Evolutionary conservation across 64 coral and sea anemone species (phyloP).

Genomic region (Montipora foliosa): DNA sequence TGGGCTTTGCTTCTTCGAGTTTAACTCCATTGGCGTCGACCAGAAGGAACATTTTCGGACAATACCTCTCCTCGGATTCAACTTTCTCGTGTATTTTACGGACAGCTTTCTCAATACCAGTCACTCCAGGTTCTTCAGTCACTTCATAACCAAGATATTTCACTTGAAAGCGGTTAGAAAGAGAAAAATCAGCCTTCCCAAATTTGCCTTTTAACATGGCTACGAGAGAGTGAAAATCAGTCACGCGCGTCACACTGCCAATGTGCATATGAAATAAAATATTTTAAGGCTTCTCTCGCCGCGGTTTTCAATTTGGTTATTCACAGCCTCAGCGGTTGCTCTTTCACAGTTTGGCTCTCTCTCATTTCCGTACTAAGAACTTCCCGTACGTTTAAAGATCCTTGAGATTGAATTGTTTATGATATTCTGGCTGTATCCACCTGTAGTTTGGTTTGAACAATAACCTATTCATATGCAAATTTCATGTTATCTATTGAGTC

Average conservation of each 20-base stretch:
- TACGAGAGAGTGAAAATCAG: neutral
- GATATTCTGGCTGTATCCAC: conserved; percentile 9
- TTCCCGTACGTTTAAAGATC: neutral
- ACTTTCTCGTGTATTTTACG: conserved; percentile 58
- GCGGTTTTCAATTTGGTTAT: neutral
- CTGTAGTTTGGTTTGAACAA: neutral
- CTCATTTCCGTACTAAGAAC: neutral
- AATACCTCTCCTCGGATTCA: conserved; percentile 57
- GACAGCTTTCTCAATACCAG: conserved; percentile 84
- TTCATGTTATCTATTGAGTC: neutral
- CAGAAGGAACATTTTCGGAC: conserved; percentile 80
- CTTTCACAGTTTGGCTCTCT: neutral
- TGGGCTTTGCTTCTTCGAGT: conserved; percentile 33
- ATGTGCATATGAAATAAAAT: neutral
- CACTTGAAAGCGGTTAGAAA: conserved; percentile 71
- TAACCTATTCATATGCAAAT: conserved; percentile 52
- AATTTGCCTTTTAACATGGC: conserved; percentile 53
- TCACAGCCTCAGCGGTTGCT: neutral
- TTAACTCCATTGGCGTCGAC: conserved; percentile 71
- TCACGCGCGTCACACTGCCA: neutral
- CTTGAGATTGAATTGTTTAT: conserved; percentile 42
- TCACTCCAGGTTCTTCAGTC: conserved; percentile 70
- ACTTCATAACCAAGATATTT: conserved; percentile 77
- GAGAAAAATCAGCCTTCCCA: conserved; percentile 51
- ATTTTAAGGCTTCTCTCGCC: neutral